These are phyloP conservation scores for Ctenomys sociabilis DNA, from an alignment of 2,113 vertebrate species.

Conservation along the genomic window DNA sequence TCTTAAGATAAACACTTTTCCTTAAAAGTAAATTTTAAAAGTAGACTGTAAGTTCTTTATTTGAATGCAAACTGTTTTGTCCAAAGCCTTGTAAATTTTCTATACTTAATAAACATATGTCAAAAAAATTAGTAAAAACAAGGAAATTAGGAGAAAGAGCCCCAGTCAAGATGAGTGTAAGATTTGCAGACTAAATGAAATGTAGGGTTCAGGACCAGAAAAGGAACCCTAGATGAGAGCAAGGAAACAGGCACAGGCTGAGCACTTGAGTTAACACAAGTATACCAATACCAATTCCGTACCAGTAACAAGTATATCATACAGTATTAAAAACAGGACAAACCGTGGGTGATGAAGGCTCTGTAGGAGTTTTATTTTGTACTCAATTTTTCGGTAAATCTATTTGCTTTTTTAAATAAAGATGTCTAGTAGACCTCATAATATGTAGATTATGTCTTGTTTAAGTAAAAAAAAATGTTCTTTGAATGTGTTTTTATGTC, in stretches of 20 bases:
- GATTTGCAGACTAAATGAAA: rapidly evolving
- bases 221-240: not conserved
- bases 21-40: slow-evolving; percentile 40
- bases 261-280: not conserved
- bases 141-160: not conserved
- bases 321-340: not conserved
- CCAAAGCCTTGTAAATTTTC: not conserved
- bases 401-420: not conserved
- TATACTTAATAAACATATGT: not conserved
- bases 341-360: not conserved
- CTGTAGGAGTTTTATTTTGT: not conserved
- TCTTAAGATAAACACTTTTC: not conserved
- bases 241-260: not conserved
- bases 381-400: not conserved
- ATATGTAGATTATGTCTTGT: not conserved
- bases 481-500: not conserved
- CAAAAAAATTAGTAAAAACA: not conserved
- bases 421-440: not conserved
- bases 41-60: not conserved
- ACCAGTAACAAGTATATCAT: not conserved
- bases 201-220: not conserved
- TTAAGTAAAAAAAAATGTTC: not conserved
- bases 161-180: not conserved
- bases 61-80: not conserved
- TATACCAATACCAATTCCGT: not conserved